Conservation (phyloP, 1,140 invertebrate species). For the Mactra quadrangularis region DNA sequence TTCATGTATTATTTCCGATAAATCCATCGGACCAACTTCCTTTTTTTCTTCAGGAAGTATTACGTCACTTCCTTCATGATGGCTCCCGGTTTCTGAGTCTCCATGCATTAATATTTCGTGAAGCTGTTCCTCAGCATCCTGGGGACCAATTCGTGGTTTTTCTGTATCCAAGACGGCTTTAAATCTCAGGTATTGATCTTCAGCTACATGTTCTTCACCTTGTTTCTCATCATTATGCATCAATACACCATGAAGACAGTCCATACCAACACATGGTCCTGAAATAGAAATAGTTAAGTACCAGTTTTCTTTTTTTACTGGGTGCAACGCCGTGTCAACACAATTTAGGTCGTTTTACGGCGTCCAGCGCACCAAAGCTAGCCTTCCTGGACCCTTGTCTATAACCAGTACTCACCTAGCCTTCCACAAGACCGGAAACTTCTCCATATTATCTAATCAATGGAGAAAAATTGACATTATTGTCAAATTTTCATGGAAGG, state of each 20-base stretch:
- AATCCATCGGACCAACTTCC: conserved; percentile 62
- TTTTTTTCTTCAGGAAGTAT: conserved; percentile 23
- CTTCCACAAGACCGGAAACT: no score
- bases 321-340: no score
- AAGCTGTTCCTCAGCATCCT: conserved; percentile 67
- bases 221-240: conserved; percentile 70
- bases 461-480: no score
- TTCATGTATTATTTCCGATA: conserved; percentile 66
- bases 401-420: no score
- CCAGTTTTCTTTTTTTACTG: no score
- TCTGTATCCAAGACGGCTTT: conserved; percentile 59
- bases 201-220: conserved; percentile 66
- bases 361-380: no score
- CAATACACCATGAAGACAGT: conserved; percentile 71
- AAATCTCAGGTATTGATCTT: conserved; percentile 67
- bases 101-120: conserved; percentile 75
- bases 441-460: no score
- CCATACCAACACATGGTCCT: conserved; percentile 59
- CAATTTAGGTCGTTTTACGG: no score
- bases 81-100: conserved; percentile 42
- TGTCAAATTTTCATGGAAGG: no score
- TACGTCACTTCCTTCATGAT: conserved; percentile 55
- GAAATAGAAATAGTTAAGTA: background rate
- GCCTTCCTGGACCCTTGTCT: no score
- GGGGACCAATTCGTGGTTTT: conserved; percentile 55